Evolutionary conservation across 2,113 vertebrate species (phyloP).

Genomic region (Ceyx cyanopectus): DNA sequence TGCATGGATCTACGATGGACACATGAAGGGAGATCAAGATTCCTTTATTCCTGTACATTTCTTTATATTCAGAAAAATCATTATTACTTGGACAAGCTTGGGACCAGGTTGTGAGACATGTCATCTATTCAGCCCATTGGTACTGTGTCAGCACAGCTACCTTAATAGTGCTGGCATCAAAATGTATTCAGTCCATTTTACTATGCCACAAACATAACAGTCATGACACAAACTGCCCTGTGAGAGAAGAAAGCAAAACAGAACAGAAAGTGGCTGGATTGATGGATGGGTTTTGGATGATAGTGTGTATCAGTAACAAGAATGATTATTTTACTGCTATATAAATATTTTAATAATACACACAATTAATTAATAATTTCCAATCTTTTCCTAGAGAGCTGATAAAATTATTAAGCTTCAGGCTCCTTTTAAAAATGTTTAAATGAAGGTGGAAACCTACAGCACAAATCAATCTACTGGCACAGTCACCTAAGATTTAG

Average conservation of each 20-base stretch:
- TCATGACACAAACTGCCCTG: neutral
- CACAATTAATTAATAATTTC: slow-evolving; percentile 53
- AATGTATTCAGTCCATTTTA: neutral
- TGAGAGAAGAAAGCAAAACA: neutral
- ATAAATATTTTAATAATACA: slow-evolving; percentile 48
- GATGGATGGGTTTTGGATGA: slow-evolving; percentile 25
- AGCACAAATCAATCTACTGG: slow-evolving; percentile 45
- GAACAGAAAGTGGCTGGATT: neutral
- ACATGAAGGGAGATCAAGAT: neutral
- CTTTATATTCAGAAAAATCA: neutral
- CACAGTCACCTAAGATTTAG: slow-evolving; percentile 63
- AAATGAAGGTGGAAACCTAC: slow-evolving; percentile 42
- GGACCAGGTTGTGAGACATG: neutral
- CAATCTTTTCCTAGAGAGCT: slow-evolving; percentile 46
- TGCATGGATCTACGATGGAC: neutral
- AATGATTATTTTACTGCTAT: slow-evolving; percentile 27
- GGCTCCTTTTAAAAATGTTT: slow-evolving; percentile 35
- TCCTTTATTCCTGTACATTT: neutral
- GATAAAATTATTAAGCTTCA: slow-evolving; percentile 50
- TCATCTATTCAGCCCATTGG: neutral
- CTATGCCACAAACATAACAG: neutral
- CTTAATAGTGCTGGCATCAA: neutral
- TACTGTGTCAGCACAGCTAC: neutral
- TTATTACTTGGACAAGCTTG: neutral
- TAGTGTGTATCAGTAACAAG: neutral